These are phyloP conservation scores for Sula dactylatra DNA, from an alignment of 2,113 vertebrate species.

Conservation along the genomic window DNA sequence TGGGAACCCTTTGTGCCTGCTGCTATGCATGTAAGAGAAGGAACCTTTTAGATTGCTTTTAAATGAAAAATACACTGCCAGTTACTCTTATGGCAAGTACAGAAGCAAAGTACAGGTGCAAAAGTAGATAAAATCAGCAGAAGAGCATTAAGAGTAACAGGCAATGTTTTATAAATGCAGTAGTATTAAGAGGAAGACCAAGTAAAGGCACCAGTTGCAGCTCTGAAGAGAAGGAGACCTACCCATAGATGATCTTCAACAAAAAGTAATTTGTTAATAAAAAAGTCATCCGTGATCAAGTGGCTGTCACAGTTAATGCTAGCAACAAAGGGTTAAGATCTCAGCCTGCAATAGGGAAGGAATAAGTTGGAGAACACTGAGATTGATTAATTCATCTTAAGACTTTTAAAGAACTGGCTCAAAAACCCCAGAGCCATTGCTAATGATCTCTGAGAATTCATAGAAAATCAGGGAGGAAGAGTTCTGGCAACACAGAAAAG, in stretches of 20 bases:
- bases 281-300: background rate
- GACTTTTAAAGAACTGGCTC: background rate
- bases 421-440: background rate
- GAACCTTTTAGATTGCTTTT: background rate
- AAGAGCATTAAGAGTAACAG: background rate
- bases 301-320: background rate
- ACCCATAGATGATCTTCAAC: background rate
- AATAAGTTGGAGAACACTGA: background rate
- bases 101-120: background rate
- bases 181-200: background rate
- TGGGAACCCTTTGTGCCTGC: background rate
- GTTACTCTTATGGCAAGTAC: background rate
- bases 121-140: conserved; percentile 12
- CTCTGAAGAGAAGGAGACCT: background rate
- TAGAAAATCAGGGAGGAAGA: background rate
- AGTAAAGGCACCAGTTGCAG: background rate
- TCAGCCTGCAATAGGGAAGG: background rate
- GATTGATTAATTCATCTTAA: background rate
- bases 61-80: background rate
- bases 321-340: background rate
- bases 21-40: background rate
- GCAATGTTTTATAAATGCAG: background rate
- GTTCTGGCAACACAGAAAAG: background rate
- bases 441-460: background rate
- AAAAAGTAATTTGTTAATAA: background rate